Percentiles rank a stretch among this genome's conserved stretches.
Evolutionary conservation across 2,797 vertebrate genomes (phyloP).

Genomic region (Gymnothorax javanicus): DNA sequence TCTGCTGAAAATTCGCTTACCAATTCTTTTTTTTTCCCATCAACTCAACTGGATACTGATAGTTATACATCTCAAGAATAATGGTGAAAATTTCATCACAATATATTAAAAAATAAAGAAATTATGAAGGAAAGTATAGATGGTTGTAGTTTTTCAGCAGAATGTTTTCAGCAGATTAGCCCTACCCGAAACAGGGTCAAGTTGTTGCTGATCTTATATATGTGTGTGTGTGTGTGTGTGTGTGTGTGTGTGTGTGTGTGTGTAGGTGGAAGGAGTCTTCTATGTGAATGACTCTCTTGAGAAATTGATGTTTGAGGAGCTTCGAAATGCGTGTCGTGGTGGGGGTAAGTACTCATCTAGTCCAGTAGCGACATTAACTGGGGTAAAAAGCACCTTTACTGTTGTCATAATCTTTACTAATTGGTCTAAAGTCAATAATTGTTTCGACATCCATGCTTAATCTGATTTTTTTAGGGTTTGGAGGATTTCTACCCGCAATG

Average conservation of each 20-base stretch:
- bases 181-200: no score
- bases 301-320: conserved; percentile 96
- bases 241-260: background rate
- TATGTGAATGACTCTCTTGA: conserved; percentile 96
- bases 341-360: conserved; percentile 74
- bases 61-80: no score
- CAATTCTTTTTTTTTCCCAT: no score
- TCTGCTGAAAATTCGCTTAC: no score
- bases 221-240: conserved; percentile 70
- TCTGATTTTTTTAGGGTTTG: conserved; percentile 73
- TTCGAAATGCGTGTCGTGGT: conserved; percentile 90
- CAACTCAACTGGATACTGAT: no score
- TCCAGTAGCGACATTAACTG: background rate
- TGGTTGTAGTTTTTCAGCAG: no score
- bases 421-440: background rate
- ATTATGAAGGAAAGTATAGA: no score
- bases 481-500: conserved; percentile 96
- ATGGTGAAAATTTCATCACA: no score
- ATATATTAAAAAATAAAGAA: no score
- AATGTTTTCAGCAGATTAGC: no score
- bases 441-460: background rate
- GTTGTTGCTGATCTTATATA: background rate
- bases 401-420: background rate
- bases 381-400: background rate
- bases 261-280: conserved; percentile 91